Conservation (phyloP, 2,113 vertebrate genomes). For the Eretmochelys imbricata region DNA sequence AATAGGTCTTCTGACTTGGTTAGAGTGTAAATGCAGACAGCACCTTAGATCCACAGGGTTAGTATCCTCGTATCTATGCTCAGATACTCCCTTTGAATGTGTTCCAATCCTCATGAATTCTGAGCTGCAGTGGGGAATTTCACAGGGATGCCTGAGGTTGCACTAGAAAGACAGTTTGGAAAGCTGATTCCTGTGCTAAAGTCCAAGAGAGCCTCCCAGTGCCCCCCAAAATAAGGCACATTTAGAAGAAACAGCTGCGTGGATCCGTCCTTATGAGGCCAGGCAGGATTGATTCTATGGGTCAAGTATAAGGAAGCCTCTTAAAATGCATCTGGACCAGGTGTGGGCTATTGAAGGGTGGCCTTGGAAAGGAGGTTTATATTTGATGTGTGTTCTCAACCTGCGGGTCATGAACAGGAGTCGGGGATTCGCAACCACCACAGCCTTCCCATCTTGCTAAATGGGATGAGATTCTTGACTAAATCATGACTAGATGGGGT, state of each 20-base stretch:
- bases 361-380: neutral
- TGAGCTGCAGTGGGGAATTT: neutral
- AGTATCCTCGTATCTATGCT: neutral
- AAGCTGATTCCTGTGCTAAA: neutral
- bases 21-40: neutral
- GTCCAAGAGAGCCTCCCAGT: neutral
- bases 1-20: neutral
- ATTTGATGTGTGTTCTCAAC: neutral
- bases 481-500: neutral
- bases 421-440: neutral
- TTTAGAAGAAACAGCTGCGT: neutral
- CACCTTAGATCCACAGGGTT: neutral
- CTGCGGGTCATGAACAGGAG: neutral
- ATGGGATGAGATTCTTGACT: neutral
- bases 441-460: neutral
- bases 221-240: neutral
- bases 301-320: neutral
- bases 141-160: neutral
- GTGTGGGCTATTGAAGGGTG: neutral
- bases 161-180: neutral
- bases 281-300: neutral
- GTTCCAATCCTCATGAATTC: neutral
- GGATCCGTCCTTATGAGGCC: neutral
- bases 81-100: neutral
- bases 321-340: neutral